These are phyloP conservation scores for Tachysurus vachellii DNA, from an alignment of 2,113 vertebrate species.

Conservation along the genomic window DNA sequence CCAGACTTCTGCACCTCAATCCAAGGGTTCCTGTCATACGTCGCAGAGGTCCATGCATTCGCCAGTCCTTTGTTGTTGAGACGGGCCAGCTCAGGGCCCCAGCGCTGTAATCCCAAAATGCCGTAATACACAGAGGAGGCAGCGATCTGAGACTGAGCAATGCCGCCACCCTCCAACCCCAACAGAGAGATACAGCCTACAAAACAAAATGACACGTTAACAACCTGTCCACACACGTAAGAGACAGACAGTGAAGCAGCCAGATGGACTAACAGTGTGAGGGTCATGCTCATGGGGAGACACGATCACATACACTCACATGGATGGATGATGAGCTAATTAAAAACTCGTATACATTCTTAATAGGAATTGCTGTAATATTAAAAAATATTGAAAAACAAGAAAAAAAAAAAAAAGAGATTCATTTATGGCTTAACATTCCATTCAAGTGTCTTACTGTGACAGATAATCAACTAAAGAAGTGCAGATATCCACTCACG, in stretches of 20 bases:
- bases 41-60: conserved; percentile 91
- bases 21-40: conserved; percentile 89
- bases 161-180: conserved; percentile 89
- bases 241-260: conserved; percentile 28
- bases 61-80: conserved; percentile 88
- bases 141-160: conserved; percentile 82
- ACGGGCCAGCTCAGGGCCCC: conserved; percentile 87
- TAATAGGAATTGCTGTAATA: not conserved
- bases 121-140: conserved; percentile 85
- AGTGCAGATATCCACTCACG: conserved; percentile 68
- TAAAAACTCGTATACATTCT: not conserved
- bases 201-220: conserved; percentile 37
- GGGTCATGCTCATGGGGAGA: conserved; percentile 26
- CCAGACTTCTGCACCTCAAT: conserved; percentile 78
- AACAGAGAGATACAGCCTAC: conserved; percentile 82
- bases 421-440: not conserved
- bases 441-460: not conserved
- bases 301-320: not conserved
- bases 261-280: conserved; percentile 51
- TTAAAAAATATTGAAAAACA: not conserved
- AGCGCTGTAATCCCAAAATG: conserved; percentile 90
- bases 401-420: too few species aligned
- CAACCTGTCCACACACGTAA: not conserved
- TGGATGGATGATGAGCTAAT: not conserved
- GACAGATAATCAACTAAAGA: not conserved